Evolutionary conservation across 2,797 vertebrate genomes (phyloP).

Genomic region (Ataeniobius toweri): DNA sequence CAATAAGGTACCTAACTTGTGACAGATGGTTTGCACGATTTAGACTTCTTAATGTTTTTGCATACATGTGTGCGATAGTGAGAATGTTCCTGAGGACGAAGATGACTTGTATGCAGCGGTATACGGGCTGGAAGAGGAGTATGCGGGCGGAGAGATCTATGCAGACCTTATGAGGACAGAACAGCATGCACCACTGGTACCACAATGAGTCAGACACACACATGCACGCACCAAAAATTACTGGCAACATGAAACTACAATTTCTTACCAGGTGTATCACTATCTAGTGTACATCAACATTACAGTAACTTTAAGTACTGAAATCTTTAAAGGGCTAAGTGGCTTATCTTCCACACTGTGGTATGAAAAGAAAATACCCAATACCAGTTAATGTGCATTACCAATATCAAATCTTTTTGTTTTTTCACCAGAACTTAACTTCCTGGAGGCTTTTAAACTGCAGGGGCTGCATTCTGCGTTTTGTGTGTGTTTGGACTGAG

Average conservation of each 20-base stretch:
- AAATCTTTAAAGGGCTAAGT: background rate
- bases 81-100: constrained; percentile 82
- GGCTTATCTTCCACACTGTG: background rate
- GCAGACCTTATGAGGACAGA: constrained; percentile 93
- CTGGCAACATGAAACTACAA: background rate
- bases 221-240: constrained; percentile 1
- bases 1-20: background rate
- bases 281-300: background rate
- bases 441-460: background rate
- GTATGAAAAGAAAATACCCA: background rate
- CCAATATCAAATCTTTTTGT: background rate
- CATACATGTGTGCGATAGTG: constrained; percentile 68
- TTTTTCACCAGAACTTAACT: background rate
- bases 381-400: background rate
- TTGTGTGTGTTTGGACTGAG: background rate
- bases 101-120: constrained; percentile 89
- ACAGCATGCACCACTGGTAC: constrained; percentile 81
- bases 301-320: background rate
- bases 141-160: constrained; percentile 90
- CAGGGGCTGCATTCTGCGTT: background rate
- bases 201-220: constrained; percentile 23
- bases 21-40: constrained; percentile 5
- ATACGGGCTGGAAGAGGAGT: constrained; percentile 81
- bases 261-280: background rate
- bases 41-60: background rate